Conservation (phyloP, 2,113 vertebrate genomes). For the Cephalopterus ornatus region DNA sequence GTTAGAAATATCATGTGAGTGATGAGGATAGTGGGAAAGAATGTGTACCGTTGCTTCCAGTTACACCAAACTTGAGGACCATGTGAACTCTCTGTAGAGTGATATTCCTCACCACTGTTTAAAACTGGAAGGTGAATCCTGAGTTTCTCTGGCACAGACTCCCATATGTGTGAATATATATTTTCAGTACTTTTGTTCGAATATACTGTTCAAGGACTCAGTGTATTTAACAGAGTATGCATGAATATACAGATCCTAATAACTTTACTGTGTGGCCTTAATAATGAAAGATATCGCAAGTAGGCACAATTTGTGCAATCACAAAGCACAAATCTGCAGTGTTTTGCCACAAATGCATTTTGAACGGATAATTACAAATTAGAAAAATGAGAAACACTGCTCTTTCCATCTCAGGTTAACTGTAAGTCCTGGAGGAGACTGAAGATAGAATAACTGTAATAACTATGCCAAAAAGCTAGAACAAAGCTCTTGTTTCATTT, state of each 20-base stretch:
- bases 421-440: not conserved
- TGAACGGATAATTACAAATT: not conserved
- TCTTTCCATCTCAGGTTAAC: not conserved
- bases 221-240: not conserved
- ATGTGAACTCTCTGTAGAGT: not conserved
- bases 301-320: not conserved
- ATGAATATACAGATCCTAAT: not conserved
- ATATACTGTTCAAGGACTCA: not conserved
- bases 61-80: not conserved
- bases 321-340: not conserved
- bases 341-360: not conserved
- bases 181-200: not conserved
- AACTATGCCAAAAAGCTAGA: not conserved
- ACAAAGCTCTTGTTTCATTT: not conserved
- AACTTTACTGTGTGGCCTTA: not conserved
- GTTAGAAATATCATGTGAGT: not conserved
- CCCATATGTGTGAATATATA: not conserved
- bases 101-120: not conserved
- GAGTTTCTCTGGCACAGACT: not conserved
- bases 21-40: not conserved
- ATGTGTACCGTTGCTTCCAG: not conserved
- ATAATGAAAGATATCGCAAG: not conserved
- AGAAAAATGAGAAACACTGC: not conserved
- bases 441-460: not conserved
- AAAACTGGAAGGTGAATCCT: not conserved